phyloP scores from a whole-genome alignment of 2,113 vertebrate genomes.

The Mugil cephalus region DNA sequence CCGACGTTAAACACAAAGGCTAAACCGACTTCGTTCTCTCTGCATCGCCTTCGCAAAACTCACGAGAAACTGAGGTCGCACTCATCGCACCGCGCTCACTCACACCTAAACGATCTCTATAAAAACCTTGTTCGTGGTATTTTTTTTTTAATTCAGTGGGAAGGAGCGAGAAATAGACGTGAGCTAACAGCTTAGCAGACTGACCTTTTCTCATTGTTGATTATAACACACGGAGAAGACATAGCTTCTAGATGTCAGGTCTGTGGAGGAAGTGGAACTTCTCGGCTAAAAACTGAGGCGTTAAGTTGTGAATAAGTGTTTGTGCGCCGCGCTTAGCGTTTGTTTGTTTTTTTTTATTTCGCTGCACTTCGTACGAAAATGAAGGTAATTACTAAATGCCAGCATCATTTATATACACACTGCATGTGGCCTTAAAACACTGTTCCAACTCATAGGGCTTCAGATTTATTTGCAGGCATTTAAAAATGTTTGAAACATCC shows the following conservation, averaged over 20 bases:
- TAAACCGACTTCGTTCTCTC: conserved; percentile 23
- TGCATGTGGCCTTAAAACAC: too few species aligned
- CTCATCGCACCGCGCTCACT: neutral
- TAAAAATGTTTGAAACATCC: too few species aligned
- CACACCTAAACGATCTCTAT: neutral
- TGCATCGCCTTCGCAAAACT: conserved; percentile 23
- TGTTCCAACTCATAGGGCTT: too few species aligned
- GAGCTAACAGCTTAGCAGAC: conserved; percentile 20
- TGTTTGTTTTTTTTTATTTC: neutral
- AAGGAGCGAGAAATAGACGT: conserved; percentile 9
- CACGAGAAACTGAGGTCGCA: conserved; percentile 35
- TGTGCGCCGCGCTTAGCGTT: neutral
- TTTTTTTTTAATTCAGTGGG: conserved; percentile 1
- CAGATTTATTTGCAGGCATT: neutral
- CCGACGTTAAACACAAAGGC: conserved; percentile 53
- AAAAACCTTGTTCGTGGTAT: neutral
- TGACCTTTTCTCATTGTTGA: conserved; percentile 31
- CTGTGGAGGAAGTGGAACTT: conserved; percentile 45
- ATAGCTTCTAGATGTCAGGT: conserved; percentile 6
- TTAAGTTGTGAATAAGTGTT: conserved; percentile 7
- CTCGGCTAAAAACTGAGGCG: conserved; percentile 9
- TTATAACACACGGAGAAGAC: conserved; percentile 11
- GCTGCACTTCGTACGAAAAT: neutral
- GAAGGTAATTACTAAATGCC: neutral
- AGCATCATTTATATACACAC: too few species aligned